Evolutionary conservation across 2,113 vertebrate species (phyloP), one percentile per base, ranked within the genome.

Genomic region (Pithys albifrons): DNA sequence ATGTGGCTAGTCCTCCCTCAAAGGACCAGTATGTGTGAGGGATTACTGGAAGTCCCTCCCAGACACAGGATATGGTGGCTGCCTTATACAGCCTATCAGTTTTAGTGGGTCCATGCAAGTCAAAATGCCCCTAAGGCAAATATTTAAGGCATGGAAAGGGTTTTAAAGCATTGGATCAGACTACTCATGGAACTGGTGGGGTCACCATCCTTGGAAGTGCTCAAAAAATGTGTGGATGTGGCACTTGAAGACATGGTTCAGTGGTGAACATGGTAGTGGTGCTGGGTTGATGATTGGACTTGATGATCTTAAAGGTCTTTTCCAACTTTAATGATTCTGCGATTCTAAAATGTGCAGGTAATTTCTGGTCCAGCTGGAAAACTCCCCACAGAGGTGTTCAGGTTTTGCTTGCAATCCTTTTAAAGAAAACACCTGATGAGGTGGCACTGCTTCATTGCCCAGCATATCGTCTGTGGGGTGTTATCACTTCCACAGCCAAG

Each of bases 391-490:
- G 37, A 67, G 8, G 10, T 33, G n/a, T 7, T 52, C 41, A 62
- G 18, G 11, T 75, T 88, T 82, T 45, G 5, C 37, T 52, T 57
- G 37, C 55, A 52, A 18, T 35, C 46, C 13, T 80, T 48, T 57
- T 33, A 2, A 27, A 16, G 24, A 66, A 77, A 33, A 1, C 19
- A 31, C 29, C 20, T 11, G 59, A 23, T 0, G 0, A n/a, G n/a
- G 19, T 8, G 64, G 71, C 9, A 4, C 10, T 17, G 43, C 37
- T 49, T n/a, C 1, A 3, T 25, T 57, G 55, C 51, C n/a, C 46
- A 24, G 4, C 35, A 37, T 11, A 12, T 25, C 2, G 19, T 72
- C 37, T 54, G 57, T 43, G 1, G 1, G 14, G 14, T 55, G 9
- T 61, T 41, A 13, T 10, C 49, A 27, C 9, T n/a, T 25, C 24